These are phyloP conservation scores for Tetragnatha versicolor DNA, from an alignment of 1,140 invertebrate species.

Conservation along the genomic window DNA sequence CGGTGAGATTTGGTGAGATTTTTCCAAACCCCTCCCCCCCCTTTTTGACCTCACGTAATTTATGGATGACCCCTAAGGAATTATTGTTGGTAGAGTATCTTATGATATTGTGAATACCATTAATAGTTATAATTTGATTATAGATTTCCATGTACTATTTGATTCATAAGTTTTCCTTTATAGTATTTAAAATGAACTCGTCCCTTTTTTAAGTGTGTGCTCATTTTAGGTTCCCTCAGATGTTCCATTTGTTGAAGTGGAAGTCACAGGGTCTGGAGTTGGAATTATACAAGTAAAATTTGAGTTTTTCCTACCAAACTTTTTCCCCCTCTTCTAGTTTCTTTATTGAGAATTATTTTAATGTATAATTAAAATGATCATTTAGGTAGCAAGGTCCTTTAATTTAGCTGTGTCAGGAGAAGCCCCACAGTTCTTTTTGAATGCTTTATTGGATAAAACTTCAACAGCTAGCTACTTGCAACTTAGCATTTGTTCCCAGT, in stretches of 20 bases:
- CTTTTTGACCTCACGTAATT: too few relatives aligned
- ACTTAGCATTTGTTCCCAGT: conserved; percentile 79
- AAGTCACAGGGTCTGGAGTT: conserved; percentile 80
- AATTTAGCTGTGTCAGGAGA: conserved; percentile 89
- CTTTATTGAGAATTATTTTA: too few relatives aligned
- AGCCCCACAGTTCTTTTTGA: conserved; percentile 87
- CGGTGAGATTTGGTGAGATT: too few relatives aligned
- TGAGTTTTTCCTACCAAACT: too few relatives aligned
- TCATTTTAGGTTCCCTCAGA: conserved; percentile 68
- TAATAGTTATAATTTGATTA: too few relatives aligned
- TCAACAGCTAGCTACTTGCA: conserved; percentile 84
- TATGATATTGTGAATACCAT: too few relatives aligned
- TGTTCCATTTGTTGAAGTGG: conserved; percentile 70
- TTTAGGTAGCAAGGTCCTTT: conserved; percentile 76
- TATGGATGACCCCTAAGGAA: too few relatives aligned
- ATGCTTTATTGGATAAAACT: conserved; percentile 86
- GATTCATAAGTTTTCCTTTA: neutral
- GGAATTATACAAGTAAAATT: conserved; percentile 75
- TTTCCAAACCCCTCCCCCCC: too few relatives aligned
- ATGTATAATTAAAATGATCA: too few relatives aligned
- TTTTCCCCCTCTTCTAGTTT: too few relatives aligned
- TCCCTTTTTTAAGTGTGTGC: too few relatives aligned
- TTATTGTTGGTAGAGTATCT: too few relatives aligned
- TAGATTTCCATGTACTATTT: neutral
- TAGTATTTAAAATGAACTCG: neutral